Base-by-base conservation (phyloP, 1,140 invertebrate genomes). In the Elymnias hypermnestra region DNA sequence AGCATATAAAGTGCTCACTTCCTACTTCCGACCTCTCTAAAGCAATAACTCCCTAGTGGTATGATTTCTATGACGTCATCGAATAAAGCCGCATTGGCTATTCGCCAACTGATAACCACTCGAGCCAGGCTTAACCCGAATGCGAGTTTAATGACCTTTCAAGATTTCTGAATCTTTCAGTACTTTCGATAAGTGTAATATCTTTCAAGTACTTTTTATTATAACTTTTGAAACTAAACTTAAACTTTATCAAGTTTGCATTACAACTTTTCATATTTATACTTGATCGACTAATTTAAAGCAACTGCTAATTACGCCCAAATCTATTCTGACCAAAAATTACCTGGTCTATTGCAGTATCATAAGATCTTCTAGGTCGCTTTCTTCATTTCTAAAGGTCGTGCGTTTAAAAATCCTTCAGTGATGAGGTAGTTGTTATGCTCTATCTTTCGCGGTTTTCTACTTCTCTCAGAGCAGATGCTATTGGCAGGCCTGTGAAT, bases 41-140 rank as follows among this genome's bases (percentile, higher is more conserved):
- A 44, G 49, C 51, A 41, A 55, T 46, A 53, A 58, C 49, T 54
- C 38, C 25, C 35, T 47, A 22, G 46, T 25, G 51, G 54, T 64
- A 72, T 64, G 63, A 68, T 56, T 63, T 55, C 54, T 60, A 53
- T 67, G 66, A 76, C 68, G 65, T 78, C 61, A 73, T 66, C 59
- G 60, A 53, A 66, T 75, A 61, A 67, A 65, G 62, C 58, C 58
- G 63, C 62, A 56, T 67, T 82, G 77, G 77, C 63, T 22, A 15
- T 43, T 51, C 48, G 71, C 77, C 77, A 78, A 63, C 50, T 64
- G 67, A 72, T 75, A 78, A 64, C 50, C 62, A 60, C 69, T 72
- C 62, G 48, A 66, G 66, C 63, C 55, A 54, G 48, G 57, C 67
- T 65, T 56, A 67, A 60, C 63, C 67, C 61, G 51, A 70, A 68